Evolutionary conservation across 1,140 invertebrate species (phyloP), one percentile per base, ranked within the genome.

Genomic region (Leptopilina clavipes): DNA sequence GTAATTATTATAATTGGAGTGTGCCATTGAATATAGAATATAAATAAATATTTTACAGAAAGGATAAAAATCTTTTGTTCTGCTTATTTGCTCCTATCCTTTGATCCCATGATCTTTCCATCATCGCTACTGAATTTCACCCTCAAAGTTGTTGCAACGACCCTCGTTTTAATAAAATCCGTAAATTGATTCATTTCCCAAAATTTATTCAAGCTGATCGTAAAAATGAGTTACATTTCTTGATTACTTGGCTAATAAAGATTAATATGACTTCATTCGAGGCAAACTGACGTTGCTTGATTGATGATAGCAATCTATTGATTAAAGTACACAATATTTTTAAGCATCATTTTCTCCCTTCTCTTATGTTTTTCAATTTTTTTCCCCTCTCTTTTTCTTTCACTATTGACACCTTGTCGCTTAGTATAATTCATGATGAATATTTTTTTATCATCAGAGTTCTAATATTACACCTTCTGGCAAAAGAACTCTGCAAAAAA

Each of bases 251-350:
- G 3, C 14, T 65, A 22, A 31, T 31, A 37, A 65, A 65, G 59
- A 65, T 65, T 65, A 31, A 65, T 65, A 65, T 12, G 59, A 8
- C 25, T 65, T 65, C 59, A 37, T 65, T 65, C 14, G 12, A 31
- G 59, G 12, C 11, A 65, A 9, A 52, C 59, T 65, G 59, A 65
- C 59, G 59, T 65, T 31, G 19, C 14, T 37, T 31, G 59, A 65
- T 65, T 65, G 59, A 65, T 65, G 59, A 31, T 37, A 31, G 59
- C 22, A 31, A 65, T 65, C 59, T 22, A 65, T 65, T 65, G 59
- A 65, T 65, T 31, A 31, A 65, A 65, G 59, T 65, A 65, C 59
- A 65, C 59, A 65, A 65, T 65, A 65, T 65, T 65, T 65, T 31
- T 37, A 65, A 65, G 54, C 73, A 12, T 74, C 18, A 14, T 37